Evolutionary conservation across 1,140 invertebrate genomes (phyloP).

Genomic region (roundworm (Caenorhabditis elegans)): DNA sequence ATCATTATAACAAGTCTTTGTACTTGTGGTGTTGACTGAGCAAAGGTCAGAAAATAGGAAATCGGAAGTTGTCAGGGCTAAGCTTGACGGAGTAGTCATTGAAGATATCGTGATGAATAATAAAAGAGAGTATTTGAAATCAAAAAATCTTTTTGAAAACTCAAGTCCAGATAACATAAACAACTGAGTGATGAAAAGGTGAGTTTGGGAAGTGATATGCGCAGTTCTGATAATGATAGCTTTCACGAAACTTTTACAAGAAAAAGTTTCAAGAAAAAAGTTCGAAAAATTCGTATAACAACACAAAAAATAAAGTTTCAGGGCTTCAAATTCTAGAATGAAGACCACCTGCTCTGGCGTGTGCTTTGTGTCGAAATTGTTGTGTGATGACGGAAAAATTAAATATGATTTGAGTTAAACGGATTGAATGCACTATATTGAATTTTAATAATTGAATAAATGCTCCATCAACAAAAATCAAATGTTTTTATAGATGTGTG

Average conservation of each 20-base stretch:
- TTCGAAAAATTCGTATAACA: no score
- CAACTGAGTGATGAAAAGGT: not conserved
- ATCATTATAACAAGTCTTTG: not conserved
- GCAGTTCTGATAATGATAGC: not conserved
- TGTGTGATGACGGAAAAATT: no score
- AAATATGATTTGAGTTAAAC: no score
- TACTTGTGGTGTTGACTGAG: not conserved
- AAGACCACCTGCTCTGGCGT: no score
- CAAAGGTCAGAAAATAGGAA: not conserved
- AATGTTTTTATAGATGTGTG: no score
- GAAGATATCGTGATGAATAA: not conserved
- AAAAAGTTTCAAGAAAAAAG: no score
- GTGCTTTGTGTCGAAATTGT: no score
- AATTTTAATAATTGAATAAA: no score
- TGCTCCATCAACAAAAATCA: no score
- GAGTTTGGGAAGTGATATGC: not conserved
- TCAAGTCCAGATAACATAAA: not conserved
- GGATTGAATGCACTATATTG: no score
- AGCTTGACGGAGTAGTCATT: not conserved
- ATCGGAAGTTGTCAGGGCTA: not conserved
- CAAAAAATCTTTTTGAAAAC: not conserved
- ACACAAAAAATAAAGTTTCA: no score
- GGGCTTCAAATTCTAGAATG: no score
- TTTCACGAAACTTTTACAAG: not conserved
- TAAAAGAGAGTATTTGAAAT: not conserved